phyloP scores from a whole-genome alignment of 2,113 vertebrate species.

The Fulica atra region DNA sequence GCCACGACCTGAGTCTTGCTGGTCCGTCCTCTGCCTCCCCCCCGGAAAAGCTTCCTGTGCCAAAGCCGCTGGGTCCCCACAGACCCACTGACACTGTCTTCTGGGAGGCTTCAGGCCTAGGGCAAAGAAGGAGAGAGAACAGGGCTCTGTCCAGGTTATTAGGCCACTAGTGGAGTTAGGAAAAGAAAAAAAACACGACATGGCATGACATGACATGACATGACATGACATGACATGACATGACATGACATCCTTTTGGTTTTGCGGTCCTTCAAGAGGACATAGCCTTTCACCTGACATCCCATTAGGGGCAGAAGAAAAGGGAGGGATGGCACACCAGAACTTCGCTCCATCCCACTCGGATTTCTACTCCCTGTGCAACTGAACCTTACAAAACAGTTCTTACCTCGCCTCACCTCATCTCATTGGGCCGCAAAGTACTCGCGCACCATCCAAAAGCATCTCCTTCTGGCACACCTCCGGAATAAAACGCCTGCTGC shows the following conservation, averaged over 20 bases:
- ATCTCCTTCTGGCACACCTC: fast-evolving
- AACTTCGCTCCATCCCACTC: neutral
- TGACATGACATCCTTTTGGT: neutral
- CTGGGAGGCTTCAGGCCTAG: neutral
- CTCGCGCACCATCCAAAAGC: neutral
- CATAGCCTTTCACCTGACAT: neutral
- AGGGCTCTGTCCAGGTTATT: neutral
- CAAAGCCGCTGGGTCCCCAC: neutral
- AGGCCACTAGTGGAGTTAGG: neutral
- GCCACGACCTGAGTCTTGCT: neutral
- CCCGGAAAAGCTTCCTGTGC: neutral
- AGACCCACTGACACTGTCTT: neutral
- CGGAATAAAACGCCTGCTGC: neutral
- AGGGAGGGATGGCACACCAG: neutral
- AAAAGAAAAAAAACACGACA: too few species aligned
- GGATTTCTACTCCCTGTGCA: neutral
- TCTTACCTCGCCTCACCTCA: neutral
- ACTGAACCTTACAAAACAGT: neutral
- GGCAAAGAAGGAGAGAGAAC: neutral
- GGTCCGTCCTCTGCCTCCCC: neutral
- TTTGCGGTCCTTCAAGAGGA: neutral
- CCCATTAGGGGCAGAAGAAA: neutral
- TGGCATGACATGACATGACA: fast-evolving
- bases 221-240: too few species aligned
- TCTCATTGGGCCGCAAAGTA: neutral